Conservation (phyloP, 1,140 invertebrate species). For the Drosophila insularis region DNA sequence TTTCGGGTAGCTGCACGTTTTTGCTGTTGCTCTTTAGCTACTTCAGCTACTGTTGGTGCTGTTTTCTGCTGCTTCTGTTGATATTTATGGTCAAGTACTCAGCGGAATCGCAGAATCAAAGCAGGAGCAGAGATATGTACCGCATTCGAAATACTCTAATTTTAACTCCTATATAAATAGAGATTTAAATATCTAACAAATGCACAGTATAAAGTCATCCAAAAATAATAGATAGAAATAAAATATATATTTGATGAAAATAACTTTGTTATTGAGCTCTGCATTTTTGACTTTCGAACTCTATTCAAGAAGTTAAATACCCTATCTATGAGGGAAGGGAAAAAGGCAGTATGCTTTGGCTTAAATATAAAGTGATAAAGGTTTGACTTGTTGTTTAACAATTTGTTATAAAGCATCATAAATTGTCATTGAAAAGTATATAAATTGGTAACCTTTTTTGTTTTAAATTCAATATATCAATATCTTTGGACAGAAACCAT, state of each 20-base stretch:
- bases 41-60: not conserved
- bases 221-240: no score
- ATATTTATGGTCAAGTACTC: slow-evolving; percentile 9
- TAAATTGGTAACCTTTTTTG: not conserved
- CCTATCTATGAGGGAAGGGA: no score
- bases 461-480: no score
- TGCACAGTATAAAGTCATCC: no score
- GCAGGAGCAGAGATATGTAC: not conserved
- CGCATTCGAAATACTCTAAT: not conserved
- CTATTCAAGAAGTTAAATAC: no score
- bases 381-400: slow-evolving; percentile 7
- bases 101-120: not conserved
- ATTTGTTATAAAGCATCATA: slow-evolving; percentile 1
- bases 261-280: no score
- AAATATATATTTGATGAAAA: no score
- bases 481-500: no score
- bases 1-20: not conserved
- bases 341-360: no score
- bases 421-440: not conserved
- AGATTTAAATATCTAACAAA: no score
- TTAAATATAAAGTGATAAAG: slow-evolving; percentile 11
- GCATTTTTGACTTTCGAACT: no score
- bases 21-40: not conserved
- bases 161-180: no score
- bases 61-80: not conserved